phyloP scores from a whole-genome alignment of 2,888 invertebrate species.

The Acanthopleura granulata region DNA sequence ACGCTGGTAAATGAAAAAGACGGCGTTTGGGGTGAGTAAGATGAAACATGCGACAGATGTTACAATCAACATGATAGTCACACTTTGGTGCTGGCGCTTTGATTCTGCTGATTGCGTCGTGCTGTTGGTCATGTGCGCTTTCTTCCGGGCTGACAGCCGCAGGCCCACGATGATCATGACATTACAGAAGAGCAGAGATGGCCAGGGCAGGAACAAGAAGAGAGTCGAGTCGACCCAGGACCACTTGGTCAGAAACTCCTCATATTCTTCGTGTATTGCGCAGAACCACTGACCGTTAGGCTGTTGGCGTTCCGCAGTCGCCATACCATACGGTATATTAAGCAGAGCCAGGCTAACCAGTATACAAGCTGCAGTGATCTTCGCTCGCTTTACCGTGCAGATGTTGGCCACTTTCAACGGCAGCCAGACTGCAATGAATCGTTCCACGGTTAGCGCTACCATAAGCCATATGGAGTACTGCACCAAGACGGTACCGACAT shows the following conservation, averaged over 20 bases:
- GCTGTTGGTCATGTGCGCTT: slow-evolving; percentile 4
- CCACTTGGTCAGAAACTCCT: not conserved
- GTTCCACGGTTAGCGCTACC: slow-evolving; percentile 4
- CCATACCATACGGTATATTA: not conserved
- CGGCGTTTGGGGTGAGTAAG: slow-evolving; percentile 6
- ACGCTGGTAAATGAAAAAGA: slow-evolving; percentile 3
- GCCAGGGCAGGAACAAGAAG: not conserved
- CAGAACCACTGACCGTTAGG: not conserved
- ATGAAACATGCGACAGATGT: slow-evolving; percentile 6
- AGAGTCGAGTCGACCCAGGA: not conserved
- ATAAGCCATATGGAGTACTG: slow-evolving; percentile 12
- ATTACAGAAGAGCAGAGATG: not conserved
- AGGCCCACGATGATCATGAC: slow-evolving; percentile 9
- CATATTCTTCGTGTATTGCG: not conserved
- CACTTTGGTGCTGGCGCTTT: slow-evolving; percentile 2
- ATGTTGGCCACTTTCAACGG: slow-evolving; percentile 1
- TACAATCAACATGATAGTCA: not conserved
- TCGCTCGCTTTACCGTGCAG: slow-evolving; percentile 2
- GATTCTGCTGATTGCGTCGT: not conserved
- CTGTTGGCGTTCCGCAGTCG: not conserved
- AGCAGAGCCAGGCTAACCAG: not conserved
- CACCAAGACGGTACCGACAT: not conserved
- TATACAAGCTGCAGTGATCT: not conserved
- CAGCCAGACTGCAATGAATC: slow-evolving; percentile 8
- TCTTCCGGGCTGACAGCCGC: not conserved